Conservation (phyloP, 2,888 invertebrate genomes). For the Sphaeridia pumilis region DNA sequence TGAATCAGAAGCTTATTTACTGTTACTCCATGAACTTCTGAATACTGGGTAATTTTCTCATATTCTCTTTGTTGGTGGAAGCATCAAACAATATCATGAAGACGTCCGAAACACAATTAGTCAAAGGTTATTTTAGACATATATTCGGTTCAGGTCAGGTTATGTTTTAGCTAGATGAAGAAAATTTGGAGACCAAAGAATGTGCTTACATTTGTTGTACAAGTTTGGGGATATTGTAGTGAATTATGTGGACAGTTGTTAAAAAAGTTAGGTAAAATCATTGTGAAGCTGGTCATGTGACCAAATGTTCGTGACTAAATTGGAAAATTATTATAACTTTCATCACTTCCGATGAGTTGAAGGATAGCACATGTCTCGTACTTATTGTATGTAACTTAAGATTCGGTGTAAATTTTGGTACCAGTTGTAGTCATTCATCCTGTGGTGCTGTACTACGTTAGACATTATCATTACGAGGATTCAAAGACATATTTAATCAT, state of each 20-base stretch:
- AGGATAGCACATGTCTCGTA: too few relatives aligned
- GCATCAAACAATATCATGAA: not conserved
- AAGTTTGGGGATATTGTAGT: not conserved
- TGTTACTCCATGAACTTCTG: too few relatives aligned
- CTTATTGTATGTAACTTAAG: not conserved
- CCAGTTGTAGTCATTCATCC: too few relatives aligned
- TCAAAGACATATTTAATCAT: conserved; percentile 3
- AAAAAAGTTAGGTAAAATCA: not conserved
- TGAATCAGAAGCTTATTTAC: too few relatives aligned
- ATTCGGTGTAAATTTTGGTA: not conserved
- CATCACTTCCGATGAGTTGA: too few relatives aligned
- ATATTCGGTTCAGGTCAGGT: not conserved
- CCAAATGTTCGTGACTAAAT: too few relatives aligned
- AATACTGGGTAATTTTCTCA: conserved; percentile 1
- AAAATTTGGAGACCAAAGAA: not conserved
- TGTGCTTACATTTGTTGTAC: not conserved
- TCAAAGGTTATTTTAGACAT: not conserved
- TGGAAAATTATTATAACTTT: too few relatives aligned
- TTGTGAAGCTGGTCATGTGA: too few relatives aligned
- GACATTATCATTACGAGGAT: not conserved
- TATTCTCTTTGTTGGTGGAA: not conserved
- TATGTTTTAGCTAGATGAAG: not conserved
- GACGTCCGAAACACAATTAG: not conserved
- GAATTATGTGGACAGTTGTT: not conserved
- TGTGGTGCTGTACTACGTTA: too few relatives aligned